Base-by-base conservation (phyloP, 2,797 vertebrate genomes). In the Gambelia wislizenii region DNA sequence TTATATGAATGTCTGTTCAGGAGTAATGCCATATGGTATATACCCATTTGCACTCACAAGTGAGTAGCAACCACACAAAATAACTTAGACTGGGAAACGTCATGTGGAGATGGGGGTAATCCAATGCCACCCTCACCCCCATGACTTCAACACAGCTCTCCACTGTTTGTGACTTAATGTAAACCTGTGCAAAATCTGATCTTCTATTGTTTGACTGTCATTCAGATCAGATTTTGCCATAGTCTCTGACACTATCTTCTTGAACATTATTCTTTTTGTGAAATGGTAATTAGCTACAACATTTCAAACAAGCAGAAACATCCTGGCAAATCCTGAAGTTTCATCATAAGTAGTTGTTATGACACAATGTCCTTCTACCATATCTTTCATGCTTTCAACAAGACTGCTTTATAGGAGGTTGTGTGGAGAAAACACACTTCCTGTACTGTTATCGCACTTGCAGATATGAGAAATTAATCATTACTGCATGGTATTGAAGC, bases 361-460 rank as follows among this genome's bases (percentile, higher is more conserved):
- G 2, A 33, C 36, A 79, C 36, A 16, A 33, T 22, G 33, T 47
- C 8, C 2, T 7, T 20, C 10, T 36, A 27, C 72, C 30, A 59
- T 36, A 59, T 72, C 64, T 27, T 18, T 18, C 9, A 33, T 27
- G 18, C 30, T 64, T 83, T 76, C 64, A 72, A 83, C 42, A 72
- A 72, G 25, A 75, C 22, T 5, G 56, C 52, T 81, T 81, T 52
- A 89, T 42, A 59, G 4, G 8, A 30, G 52, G 76, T 9, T 64
- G 47, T 75, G 92, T 81, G 91, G 64, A 91, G 69, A 85, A 89
- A 85, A 44, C 42, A 0, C 86, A 2, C 27, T 22, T 49, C 14
- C 87, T 3, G 2, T 0, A 14, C 74, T 47, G 25, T 3, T 79
- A 94, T 87, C 49, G 12, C 44, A 36, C 61, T 12, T 87, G 25